These are phyloP conservation scores for Adelosebastes latens DNA, from an alignment of 2,797 vertebrate genomes.

Conservation along the genomic window DNA sequence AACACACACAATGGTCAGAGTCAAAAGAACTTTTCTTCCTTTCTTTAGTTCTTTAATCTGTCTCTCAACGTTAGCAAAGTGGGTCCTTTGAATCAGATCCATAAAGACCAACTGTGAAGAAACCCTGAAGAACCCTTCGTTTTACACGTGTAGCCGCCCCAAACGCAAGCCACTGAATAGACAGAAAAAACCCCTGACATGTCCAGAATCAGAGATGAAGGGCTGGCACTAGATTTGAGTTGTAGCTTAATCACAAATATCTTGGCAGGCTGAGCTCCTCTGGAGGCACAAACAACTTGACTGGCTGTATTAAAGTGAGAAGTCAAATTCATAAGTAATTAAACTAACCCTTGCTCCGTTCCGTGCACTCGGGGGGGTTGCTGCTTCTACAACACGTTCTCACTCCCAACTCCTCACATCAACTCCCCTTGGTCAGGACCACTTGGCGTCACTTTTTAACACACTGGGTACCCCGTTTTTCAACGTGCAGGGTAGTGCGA, in stretches of 20 bases:
- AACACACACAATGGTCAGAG: constrained; percentile 8
- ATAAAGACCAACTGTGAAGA: constrained; percentile 20
- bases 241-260: constrained; percentile 21
- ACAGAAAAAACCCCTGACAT: constrained; percentile 10
- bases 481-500: not conserved
- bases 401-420: not conserved
- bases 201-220: constrained; percentile 24
- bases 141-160: not conserved
- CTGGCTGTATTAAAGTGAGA: not conserved
- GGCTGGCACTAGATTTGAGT: not conserved
- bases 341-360: not conserved
- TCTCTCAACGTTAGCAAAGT: constrained; percentile 8
- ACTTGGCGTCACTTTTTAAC: not conserved
- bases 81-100: not conserved
- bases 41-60: constrained; percentile 27
- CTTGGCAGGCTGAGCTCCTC: constrained; percentile 13
- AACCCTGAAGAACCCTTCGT: constrained; percentile 10
- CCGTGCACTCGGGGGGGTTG: not conserved
- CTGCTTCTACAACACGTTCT: not conserved
- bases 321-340: not conserved
- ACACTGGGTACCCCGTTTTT: not conserved
- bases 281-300: constrained; percentile 34
- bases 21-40: not conserved
- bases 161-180: not conserved
- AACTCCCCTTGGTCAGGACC: not conserved